Evolutionary conservation across 2,888 invertebrate species (phyloP), one percentile per base, ranked within the genome.

Genomic region (Autographa gamma): DNA sequence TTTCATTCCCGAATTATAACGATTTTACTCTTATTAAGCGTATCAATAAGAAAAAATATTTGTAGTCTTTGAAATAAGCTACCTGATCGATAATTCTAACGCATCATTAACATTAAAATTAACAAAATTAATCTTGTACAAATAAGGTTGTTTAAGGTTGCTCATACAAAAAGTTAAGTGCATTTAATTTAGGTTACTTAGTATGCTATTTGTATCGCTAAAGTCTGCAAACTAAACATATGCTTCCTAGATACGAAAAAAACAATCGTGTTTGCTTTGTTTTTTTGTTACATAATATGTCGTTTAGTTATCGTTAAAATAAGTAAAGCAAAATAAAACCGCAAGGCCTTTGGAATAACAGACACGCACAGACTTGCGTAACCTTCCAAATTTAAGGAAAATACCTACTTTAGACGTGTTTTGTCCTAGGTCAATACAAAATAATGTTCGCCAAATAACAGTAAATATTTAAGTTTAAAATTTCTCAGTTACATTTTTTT

Each of bases 361-460:
- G 48, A n/a, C 48, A 48, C 48, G 48, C n/a, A n/a, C 48, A n/a
- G 48, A 48, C 48, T 48, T 4, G 16, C n/a, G 48, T 48, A 48
- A 48, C 48, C 48, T 48, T 48, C n/a, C 48, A 48, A n/a, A 48
- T 48, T 48, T 48, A 48, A 48, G 48, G 48, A 48, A 48, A 48
- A 48, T 48, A 48, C 48, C 48, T 48, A 48, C 48, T 48, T 48
- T n/a, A n/a, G 48, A 48, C 48, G n/a, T 48, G 48, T 48, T 48
- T 48, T 48, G 48, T n/a, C 48, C 48, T 48, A 48, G 48, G 48
- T 48, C 48, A 48, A 48, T 48, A n/a, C n/a, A 48, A 48, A n/a
- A 48, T n/a, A 48, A 2, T 48, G 48, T 48, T n/a, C 6, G 48
- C 14, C 48, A 48, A 48, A 48, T n/a, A 48, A 16, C 8, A 48